Conservation (phyloP, 2,113 vertebrate genomes). For the Peromyscus californicus region DNA sequence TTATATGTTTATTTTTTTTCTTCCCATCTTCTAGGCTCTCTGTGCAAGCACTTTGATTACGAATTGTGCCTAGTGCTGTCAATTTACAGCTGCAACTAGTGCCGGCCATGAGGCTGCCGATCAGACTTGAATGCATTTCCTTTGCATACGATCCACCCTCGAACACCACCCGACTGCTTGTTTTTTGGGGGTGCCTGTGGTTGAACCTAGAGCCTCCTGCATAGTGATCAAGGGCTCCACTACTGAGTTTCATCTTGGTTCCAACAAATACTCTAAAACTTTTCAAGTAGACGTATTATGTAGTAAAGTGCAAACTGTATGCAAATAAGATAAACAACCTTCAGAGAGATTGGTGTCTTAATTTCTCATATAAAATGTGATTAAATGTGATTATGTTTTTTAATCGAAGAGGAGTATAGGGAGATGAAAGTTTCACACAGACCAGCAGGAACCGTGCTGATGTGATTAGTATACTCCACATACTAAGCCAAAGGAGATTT, state of each 20-base stretch:
- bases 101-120: background rate
- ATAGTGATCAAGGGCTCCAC: background rate
- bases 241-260: background rate
- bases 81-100: background rate
- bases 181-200: background rate
- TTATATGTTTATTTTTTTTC: background rate
- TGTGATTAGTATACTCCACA: background rate
- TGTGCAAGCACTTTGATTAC: background rate
- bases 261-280: background rate
- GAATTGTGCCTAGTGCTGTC: rapidly evolving
- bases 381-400: background rate
- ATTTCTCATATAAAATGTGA: background rate
- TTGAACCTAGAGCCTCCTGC: background rate
- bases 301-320: background rate
- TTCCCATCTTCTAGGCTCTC: background rate
- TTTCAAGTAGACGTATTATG: background rate
- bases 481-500: background rate
- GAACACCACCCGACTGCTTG: background rate
- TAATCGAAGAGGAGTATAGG: background rate
- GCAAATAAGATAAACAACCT: background rate
- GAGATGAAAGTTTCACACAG: background rate
- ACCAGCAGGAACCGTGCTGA: background rate
- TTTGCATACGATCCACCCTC: background rate
- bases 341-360: background rate
- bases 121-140: background rate